These are phyloP conservation scores for Acrocephalus kingi DNA, from an alignment of 2,113 vertebrate species.

Conservation along the genomic window DNA sequence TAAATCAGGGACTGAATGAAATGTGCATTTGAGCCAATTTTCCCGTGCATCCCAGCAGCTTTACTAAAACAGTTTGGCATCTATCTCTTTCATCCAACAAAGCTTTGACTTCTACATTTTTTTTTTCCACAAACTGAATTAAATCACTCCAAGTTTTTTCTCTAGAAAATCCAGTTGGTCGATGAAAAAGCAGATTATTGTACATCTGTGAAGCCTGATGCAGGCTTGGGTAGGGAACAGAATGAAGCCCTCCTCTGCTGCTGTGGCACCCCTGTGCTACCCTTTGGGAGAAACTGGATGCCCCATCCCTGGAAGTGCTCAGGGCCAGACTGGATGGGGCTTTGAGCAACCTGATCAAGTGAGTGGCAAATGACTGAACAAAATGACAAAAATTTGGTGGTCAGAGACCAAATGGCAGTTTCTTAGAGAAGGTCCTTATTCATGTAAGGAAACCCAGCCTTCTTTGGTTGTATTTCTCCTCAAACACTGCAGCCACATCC, in stretches of 20 bases:
- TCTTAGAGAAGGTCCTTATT: not conserved
- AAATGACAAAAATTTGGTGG: not conserved
- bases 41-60: not conserved
- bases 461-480: not conserved
- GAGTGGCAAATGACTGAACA: not conserved
- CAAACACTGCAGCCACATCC: not conserved
- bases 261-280: not conserved
- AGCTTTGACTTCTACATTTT: not conserved
- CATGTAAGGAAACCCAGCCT: not conserved
- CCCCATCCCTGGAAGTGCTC: not conserved
- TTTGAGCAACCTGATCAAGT: not conserved
- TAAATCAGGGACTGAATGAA: not conserved
- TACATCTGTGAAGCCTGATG: not conserved
- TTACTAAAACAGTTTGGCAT: not conserved
- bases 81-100: not conserved
- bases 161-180: not conserved
- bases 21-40: not conserved
- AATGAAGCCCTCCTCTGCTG: not conserved
- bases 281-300: not conserved
- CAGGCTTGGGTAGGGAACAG: not conserved
- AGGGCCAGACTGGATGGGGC: not conserved
- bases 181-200: not conserved
- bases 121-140: not conserved
- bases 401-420: not conserved
- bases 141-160: not conserved